Evolutionary conservation across 2,113 vertebrate species (phyloP).

Genomic region (Coryphaenoides rupestris): DNA sequence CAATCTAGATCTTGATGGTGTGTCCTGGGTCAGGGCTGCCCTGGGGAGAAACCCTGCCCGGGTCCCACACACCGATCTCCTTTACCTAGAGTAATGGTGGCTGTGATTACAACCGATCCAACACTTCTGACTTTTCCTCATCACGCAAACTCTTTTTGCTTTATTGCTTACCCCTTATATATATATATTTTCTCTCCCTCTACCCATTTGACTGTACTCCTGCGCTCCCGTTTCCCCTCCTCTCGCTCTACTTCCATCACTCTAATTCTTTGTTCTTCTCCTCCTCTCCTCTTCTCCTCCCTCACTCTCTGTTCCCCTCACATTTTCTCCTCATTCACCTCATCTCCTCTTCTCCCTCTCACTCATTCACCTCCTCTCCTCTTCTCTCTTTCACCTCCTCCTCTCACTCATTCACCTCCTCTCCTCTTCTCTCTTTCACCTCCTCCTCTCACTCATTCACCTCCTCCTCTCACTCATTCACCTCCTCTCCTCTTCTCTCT

Average conservation of each 20-base stretch:
- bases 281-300: background rate
- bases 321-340: too few relatives aligned
- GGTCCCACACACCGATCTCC: conserved; percentile 12
- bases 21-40: conserved; percentile 36
- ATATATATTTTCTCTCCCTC: background rate
- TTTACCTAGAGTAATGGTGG: conserved; percentile 35
- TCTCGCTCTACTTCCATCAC: too few relatives aligned
- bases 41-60: conserved; percentile 17
- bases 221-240: background rate
- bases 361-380: too few relatives aligned
- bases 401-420: too few relatives aligned
- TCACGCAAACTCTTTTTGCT: too few relatives aligned
- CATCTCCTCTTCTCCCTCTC: background rate
- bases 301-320: too few relatives aligned
- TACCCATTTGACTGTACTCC: too few relatives aligned
- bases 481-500: background rate
- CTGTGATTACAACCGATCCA: conserved; percentile 33
- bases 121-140: background rate
- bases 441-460: too few relatives aligned
- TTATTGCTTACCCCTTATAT: too few relatives aligned
- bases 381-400: too few relatives aligned
- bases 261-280: background rate
- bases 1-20: conserved; percentile 43
- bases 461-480: too few relatives aligned
- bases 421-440: too few relatives aligned